phyloP scores from a whole-genome alignment of 2,113 vertebrate genomes.

The Formicarius rufipectus region DNA sequence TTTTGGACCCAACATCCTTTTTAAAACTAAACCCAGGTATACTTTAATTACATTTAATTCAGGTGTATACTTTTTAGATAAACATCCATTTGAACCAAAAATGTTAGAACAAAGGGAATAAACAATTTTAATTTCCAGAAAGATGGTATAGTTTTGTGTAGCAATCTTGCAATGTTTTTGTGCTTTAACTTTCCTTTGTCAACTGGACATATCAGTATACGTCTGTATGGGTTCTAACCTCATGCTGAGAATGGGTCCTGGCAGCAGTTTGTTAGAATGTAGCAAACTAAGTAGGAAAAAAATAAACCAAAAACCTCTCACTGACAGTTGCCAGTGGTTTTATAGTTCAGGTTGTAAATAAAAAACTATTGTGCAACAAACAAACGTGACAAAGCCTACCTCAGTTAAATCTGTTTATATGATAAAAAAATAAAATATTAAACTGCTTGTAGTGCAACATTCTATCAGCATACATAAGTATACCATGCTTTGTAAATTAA shows the following conservation, averaged over 20 bases:
- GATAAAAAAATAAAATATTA: slow-evolving; percentile 66
- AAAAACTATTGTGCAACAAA: slow-evolving; percentile 36
- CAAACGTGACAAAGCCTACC: slow-evolving; percentile 34
- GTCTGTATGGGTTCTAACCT: neutral
- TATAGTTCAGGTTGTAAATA: slow-evolving; percentile 24
- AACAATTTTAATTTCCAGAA: neutral
- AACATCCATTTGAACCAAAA: neutral
- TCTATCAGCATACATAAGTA: slow-evolving; percentile 47
- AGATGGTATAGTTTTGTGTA: neutral
- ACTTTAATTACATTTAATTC: neutral
- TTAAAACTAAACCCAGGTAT: neutral
- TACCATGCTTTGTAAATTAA: slow-evolving; percentile 65
- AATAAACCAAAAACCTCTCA: neutral
- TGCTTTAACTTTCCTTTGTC: neutral
- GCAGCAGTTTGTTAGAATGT: neutral
- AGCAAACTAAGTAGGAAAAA: neutral
- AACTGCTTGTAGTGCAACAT: slow-evolving; percentile 65
- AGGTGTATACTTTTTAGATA: neutral
- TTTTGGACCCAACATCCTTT: neutral
- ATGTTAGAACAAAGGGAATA: neutral
- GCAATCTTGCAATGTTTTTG: neutral
- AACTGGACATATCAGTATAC: neutral
- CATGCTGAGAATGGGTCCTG: neutral
- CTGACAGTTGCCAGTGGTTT: slow-evolving; percentile 28
- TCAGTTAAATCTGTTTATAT: slow-evolving; percentile 28